Evolutionary conservation across 2,113 vertebrate genomes (phyloP).

Genomic region (Artemisiospiza belli): DNA sequence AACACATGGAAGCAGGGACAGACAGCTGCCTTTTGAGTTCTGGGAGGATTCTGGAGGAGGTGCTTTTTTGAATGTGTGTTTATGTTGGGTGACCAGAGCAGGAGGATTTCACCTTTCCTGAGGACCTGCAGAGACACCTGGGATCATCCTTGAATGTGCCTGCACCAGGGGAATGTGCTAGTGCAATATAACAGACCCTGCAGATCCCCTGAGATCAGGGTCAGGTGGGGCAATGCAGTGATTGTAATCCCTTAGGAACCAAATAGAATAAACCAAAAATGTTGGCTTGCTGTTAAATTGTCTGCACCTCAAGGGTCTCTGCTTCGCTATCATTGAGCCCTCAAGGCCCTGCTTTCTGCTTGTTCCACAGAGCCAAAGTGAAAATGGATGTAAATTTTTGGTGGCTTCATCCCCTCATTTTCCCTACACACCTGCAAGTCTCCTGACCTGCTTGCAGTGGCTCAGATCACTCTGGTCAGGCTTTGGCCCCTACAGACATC

Average conservation of each 20-base stretch:
- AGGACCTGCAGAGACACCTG: not conserved
- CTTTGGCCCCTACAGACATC: not conserved
- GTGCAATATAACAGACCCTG: not conserved
- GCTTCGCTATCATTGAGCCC: accelerated
- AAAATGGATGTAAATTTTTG: not conserved
- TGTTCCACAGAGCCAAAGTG: not conserved
- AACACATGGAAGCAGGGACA: accelerated
- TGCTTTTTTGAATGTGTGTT: not conserved
- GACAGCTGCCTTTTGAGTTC: not conserved
- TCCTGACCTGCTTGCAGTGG: not conserved
- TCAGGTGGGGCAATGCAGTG: not conserved
- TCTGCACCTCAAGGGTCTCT: not conserved
- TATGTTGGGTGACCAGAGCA: not conserved
- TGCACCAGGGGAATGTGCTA: not conserved
- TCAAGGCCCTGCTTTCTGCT: not conserved
- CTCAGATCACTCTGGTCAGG: accelerated
- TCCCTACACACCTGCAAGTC: not conserved
- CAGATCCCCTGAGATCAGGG: not conserved
- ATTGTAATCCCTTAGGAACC: not conserved
- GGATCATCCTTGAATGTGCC: not conserved
- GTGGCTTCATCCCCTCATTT: not conserved
- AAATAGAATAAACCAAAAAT: slow-evolving; percentile 37
- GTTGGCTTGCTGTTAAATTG: not conserved
- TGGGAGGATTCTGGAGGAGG: not conserved
- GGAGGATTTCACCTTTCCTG: not conserved